A percentile compares a stretch with the other conserved stretches of the same genome.
Evolutionary conservation across 2,888 invertebrate species (phyloP).

Genomic region (Drosophila meridiana): DNA sequence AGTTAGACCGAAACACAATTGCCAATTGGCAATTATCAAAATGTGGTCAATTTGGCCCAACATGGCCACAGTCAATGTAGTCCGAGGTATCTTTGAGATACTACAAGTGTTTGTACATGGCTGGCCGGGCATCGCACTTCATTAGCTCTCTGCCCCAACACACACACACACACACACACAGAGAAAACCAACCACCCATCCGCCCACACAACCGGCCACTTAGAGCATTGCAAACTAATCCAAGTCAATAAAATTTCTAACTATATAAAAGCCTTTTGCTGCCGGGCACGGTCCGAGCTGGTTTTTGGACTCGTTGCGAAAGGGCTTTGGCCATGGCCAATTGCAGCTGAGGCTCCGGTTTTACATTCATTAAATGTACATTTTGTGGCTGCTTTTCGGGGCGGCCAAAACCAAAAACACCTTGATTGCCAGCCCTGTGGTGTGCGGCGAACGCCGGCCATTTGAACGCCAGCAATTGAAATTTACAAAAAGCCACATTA

Average conservation of each 20-base stretch:
- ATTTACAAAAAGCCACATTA: conserved; percentile 76
- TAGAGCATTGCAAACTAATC: conserved; percentile 55
- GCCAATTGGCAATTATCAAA: conserved; percentile 70
- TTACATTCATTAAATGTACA: conserved; percentile 60
- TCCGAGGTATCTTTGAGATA: conserved; percentile 43
- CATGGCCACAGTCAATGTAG: conserved; percentile 14
- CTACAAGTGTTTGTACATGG: conserved; percentile 35
- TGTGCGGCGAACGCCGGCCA: conserved; percentile 9
- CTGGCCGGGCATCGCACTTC: conserved; percentile 10
- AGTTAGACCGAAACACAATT: conserved; percentile 41
- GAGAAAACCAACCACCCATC: not conserved
- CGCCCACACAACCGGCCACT: not conserved
- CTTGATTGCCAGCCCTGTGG: conserved; percentile 49
- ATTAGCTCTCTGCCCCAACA: not conserved
- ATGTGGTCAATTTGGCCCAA: conserved; percentile 48
- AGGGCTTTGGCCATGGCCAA: conserved; percentile 57
- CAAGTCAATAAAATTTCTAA: conserved; percentile 73
- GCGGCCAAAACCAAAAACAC: conserved; percentile 43
- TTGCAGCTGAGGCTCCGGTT: conserved; percentile 63
- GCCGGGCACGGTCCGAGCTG: conserved; percentile 8
- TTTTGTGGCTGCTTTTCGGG: conserved; percentile 54
- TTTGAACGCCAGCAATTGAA: conserved; percentile 61
- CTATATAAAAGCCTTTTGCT: conserved; percentile 63
- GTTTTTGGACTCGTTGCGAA: conserved; percentile 15
- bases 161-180: conserved; percentile 6